Percentiles rank a stretch among this genome's conserved stretches.
Evolutionary conservation across 2,888 invertebrate genomes (phyloP).

Genomic region (Eupithecia dodoneata): DNA sequence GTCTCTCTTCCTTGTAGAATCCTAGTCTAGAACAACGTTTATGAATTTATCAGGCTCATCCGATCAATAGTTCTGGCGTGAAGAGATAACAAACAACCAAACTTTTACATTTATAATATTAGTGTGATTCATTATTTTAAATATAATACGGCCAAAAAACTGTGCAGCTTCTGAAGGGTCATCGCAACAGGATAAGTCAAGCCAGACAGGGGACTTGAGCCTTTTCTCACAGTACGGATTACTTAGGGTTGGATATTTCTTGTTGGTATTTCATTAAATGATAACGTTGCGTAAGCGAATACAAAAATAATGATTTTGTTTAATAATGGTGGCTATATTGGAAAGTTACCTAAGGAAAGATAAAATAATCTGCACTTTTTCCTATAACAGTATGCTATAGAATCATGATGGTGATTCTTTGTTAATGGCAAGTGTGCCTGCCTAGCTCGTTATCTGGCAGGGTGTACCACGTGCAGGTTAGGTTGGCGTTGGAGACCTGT

Average conservation of each 20-base stretch:
- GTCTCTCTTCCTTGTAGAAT: no score
- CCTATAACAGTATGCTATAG: no score
- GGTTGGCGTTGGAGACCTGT: no score
- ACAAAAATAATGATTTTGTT: not conserved
- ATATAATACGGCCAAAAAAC: not conserved
- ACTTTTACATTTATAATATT: not conserved
- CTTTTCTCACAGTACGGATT: constrained; percentile 28
- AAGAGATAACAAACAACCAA: not conserved
- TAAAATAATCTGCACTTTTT: no score
- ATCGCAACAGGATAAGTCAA: constrained; percentile 29
- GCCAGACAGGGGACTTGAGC: constrained; percentile 21
- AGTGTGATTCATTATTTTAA: not conserved
- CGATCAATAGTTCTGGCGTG: not conserved
- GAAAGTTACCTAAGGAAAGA: not conserved
- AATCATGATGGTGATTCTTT: no score
- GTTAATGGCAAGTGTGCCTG: no score
- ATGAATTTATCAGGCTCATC: not conserved
- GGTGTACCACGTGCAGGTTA: no score
- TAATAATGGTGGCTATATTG: not conserved
- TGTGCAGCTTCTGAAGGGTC: constrained; percentile 7
- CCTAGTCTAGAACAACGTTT: not conserved
- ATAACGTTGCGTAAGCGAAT: not conserved
- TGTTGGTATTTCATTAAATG: constrained; percentile 16
- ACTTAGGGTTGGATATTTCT: constrained; percentile 29
- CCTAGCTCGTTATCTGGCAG: no score